Evolutionary conservation across 1,140 invertebrate species (phyloP), one percentile per base, ranked within the genome.

Genomic region (Bilobella aurantiaca): DNA sequence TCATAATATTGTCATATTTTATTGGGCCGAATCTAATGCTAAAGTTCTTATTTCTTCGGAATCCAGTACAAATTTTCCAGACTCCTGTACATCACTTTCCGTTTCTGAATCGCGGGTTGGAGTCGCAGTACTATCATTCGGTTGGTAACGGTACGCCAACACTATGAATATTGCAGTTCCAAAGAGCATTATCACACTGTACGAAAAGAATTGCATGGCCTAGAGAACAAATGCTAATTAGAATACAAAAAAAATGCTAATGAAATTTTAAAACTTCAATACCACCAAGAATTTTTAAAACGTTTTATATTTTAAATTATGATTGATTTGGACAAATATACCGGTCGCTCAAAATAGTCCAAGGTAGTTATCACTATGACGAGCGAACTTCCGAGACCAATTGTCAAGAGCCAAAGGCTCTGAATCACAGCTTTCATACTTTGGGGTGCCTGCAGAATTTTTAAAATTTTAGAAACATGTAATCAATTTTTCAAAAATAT

Each of bases 371-470:
- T 82, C n/a, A 96, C 83, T 1, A 96, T 86, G 5, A 92, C 89
- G 58, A 98, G 84, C 2, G 96, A 76, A 77, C 97, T 96, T 23
- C 95, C 95, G 73, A 93, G 81, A 0, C 93, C 90, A 14, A 88
- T 87, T 0, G 92, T 94, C 0, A 97, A 75, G 30, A 95, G 80
- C 89, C 91, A 97, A 1, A 84, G 82, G 3, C 94, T 91, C 75
- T 91, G 87, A 28, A 98, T 76, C 0, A 98, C 83, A 0, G 64
- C 27, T 49, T 65, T 65, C 64, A 65, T 65, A 37, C 56, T 59
- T 1, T 18, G 21, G 3, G 64, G 64, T 0, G 64, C 64, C 58
- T 65, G 18, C n/a, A n/a, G n/a, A n/a, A n/a, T n/a, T n/a, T n/a
- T n/a, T n/a, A n/a, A n/a, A n/a, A 5, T 53, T 53, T 5, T 3